Percentiles rank a stretch among this genome's conserved stretches.
phyloP scores from a whole-genome alignment of 2,113 vertebrate genomes.

The Anguilla japonica region DNA sequence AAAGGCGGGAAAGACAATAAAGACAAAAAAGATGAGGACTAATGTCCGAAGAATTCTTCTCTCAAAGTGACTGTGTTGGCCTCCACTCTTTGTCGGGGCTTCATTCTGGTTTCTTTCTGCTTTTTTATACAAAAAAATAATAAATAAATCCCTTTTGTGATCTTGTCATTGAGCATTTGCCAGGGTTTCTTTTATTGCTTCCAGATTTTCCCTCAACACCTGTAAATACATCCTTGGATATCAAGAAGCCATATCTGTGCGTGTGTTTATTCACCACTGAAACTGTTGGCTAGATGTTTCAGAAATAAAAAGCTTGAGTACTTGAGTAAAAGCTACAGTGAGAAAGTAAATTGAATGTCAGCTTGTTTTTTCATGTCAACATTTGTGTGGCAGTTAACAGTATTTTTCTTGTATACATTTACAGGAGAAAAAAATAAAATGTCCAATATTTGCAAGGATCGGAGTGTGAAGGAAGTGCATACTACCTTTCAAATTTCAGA shows the following conservation, averaged over 20 bases:
- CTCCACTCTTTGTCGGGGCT: background rate
- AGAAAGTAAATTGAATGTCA: too few species aligned
- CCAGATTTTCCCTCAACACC: background rate
- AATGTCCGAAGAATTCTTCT: background rate
- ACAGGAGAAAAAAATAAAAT: too few species aligned
- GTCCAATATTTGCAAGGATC: too few species aligned
- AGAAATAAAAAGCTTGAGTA: background rate
- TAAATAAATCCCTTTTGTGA: background rate
- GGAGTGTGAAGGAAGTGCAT: too few species aligned
- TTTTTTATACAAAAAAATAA: slow-evolving; percentile 9
- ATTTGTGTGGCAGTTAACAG: background rate
- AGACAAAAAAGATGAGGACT: slow-evolving; percentile 21
- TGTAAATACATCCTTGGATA: background rate
- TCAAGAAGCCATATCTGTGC: background rate
- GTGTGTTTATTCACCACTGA: background rate
- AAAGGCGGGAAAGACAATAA: background rate
- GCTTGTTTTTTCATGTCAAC: background rate
- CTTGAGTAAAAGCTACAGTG: background rate
- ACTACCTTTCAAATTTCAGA: too few species aligned
- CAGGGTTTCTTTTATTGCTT: background rate
- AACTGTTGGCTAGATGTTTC: background rate
- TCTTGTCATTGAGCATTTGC: background rate
- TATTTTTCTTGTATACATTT: too few species aligned
- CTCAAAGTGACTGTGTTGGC: background rate
- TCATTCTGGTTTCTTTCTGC: background rate